Conservation (phyloP, 2,888 invertebrate genomes). For the Syrphus vitripennis region DNA sequence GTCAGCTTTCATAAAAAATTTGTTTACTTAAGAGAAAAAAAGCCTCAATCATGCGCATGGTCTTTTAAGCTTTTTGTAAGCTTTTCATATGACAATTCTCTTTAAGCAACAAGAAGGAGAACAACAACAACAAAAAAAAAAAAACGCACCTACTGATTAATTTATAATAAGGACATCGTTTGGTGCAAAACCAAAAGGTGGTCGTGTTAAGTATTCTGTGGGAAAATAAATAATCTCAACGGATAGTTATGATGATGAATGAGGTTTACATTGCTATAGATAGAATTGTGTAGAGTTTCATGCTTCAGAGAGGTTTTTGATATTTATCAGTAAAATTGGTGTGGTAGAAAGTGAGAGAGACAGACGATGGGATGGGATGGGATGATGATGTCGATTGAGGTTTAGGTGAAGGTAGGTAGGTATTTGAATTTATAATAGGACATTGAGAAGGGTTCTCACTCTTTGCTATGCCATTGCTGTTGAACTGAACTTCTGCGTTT, state of each 20-base stretch:
- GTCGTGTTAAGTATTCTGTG: slow-evolving; percentile 68
- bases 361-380: not conserved
- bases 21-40: slow-evolving; percentile 13
- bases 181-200: slow-evolving; percentile 48
- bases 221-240: slow-evolving; percentile 65
- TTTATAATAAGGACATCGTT: slow-evolving; percentile 58
- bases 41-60: not conserved
- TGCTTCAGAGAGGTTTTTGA: not conserved
- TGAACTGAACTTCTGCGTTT: slow-evolving; percentile 33
- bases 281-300: not conserved
- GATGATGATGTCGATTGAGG: slow-evolving; percentile 18
- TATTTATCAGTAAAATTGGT: not conserved
- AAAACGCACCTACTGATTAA: slow-evolving; percentile 22
- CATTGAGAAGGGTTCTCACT: slow-evolving; percentile 67
- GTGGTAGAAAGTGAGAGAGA: not conserved
- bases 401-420: slow-evolving; percentile 7
- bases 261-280: slow-evolving; percentile 41
- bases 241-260: slow-evolving; percentile 69
- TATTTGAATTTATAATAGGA: slow-evolving; percentile 66
- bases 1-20: not conserved
- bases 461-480: not conserved
- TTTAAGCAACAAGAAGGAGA: too few species aligned
- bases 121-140: not conserved
- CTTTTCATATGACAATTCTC: not conserved
- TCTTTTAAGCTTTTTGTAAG: not conserved